Evolutionary conservation across 2,888 invertebrate species (phyloP).

Genomic region (Tachina lurida): DNA sequence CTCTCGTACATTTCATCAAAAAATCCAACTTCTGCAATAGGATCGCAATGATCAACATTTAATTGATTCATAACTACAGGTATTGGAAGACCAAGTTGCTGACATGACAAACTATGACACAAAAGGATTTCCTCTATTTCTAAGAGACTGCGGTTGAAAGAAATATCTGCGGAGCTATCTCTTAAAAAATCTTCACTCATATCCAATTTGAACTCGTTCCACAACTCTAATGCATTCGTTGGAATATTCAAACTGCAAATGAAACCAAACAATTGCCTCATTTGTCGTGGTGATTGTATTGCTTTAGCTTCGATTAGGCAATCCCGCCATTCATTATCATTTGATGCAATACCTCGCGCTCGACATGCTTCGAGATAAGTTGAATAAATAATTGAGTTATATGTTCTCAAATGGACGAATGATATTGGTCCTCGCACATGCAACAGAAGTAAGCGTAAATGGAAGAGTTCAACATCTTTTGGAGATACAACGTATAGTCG

Average conservation of each 20-base stretch:
- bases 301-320: conserved; percentile 62
- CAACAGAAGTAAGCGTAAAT: conserved; percentile 50
- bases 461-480: conserved; percentile 66
- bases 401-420: conserved; percentile 48
- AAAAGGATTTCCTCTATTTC: conserved; percentile 12
- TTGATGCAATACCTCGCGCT: conserved; percentile 11
- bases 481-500: conserved; percentile 65
- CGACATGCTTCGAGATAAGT: conserved; percentile 54
- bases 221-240: conserved; percentile 23
- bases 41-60: background rate
- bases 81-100: conserved; percentile 20
- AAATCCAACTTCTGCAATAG: too few species aligned
- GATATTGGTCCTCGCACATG: background rate
- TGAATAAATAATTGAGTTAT: conserved; percentile 42
- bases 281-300: conserved; percentile 10
- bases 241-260: conserved; percentile 19
- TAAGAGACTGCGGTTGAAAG: conserved; percentile 7
- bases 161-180: background rate
- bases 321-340: conserved; percentile 62
- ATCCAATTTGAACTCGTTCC: conserved; percentile 12
- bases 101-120: conserved; percentile 23
- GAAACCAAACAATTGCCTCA: conserved; percentile 14
- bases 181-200: conserved; percentile 26
- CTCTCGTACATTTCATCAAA: conserved; percentile 2
- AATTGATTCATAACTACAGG: background rate